Conservation (phyloP, 2,797 vertebrate genomes). For the Smutsia gigantea region DNA sequence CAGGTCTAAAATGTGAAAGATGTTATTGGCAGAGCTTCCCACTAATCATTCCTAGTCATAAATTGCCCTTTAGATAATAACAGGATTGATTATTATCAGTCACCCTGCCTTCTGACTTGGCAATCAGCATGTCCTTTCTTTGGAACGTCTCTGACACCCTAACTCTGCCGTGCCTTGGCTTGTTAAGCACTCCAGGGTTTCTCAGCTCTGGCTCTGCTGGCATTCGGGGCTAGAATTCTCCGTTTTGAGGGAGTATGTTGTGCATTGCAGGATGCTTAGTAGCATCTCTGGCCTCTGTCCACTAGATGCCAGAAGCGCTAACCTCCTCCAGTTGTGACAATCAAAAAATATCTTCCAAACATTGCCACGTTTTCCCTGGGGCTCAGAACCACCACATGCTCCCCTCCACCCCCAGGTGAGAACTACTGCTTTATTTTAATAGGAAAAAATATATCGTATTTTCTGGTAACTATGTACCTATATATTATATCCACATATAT, state of each 20-base stretch:
- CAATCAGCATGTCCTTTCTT: neutral
- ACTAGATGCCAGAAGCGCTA: neutral
- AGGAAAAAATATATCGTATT: neutral
- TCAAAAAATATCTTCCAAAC: conserved; percentile 25
- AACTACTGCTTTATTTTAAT: conserved; percentile 4
- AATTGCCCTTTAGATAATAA: conserved; percentile 39
- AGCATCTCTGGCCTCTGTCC: neutral
- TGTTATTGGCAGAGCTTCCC: conserved; percentile 22
- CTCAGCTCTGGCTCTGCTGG: neutral
- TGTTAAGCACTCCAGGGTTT: neutral
- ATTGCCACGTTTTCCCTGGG: neutral
- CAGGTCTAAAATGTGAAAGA: conserved; percentile 45
- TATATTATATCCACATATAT: too few relatives aligned
- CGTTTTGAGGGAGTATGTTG: neutral
- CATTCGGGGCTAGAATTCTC: neutral
- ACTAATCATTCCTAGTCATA: neutral
- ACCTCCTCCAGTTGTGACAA: neutral
- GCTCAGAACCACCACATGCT: neutral
- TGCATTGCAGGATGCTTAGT: neutral
- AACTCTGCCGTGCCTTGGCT: neutral
- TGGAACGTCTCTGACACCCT: neutral
- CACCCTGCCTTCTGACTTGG: conserved; percentile 8
- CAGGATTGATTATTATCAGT: neutral
- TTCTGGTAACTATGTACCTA: neutral
- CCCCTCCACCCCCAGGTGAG: neutral